These are phyloP conservation scores for Thera britannica DNA, from an alignment of 2,888 invertebrate species.

Conservation along the genomic window DNA sequence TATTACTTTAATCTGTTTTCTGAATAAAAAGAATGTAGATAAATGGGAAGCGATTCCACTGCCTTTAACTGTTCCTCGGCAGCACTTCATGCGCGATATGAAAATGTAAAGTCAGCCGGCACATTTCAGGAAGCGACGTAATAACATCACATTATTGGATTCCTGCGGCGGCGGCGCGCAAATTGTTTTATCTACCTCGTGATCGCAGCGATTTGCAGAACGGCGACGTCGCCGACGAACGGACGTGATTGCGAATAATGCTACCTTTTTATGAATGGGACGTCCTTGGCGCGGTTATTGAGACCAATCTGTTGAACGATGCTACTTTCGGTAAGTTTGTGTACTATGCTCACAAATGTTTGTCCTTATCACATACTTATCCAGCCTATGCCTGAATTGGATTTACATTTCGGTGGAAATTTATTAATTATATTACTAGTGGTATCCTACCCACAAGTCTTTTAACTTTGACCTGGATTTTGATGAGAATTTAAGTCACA, in stretches of 20 bases:
- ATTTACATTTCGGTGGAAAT: too few species aligned
- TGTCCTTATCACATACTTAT: too few species aligned
- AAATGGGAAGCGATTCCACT: too few species aligned
- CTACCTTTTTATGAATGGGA: slow-evolving; percentile 29
- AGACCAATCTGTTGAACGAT: slow-evolving; percentile 31
- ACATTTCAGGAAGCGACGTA: slow-evolving; percentile 9
- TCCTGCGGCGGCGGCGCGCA: slow-evolving; percentile 14
- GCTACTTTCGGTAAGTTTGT: not conserved
- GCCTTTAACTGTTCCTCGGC: too few species aligned
- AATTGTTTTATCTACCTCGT: slow-evolving; percentile 32
- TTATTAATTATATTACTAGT: too few species aligned
- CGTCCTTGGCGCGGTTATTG: slow-evolving; percentile 26
- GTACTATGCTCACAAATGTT: too few species aligned
- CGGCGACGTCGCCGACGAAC: slow-evolving; percentile 7
- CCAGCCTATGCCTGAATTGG: too few species aligned
- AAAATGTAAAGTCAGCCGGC: not conserved
- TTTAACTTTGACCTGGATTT: too few species aligned
- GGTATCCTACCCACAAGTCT: too few species aligned
- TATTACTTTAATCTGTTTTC: too few species aligned
- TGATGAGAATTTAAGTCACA: too few species aligned
- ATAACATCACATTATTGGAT: slow-evolving; percentile 29
- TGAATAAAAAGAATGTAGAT: too few species aligned
- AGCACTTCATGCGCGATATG: not conserved
- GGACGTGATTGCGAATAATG: slow-evolving; percentile 23
- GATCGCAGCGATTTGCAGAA: slow-evolving; percentile 26